Base-by-base conservation (phyloP, 2,797 vertebrate species). In the Crax fasciolata region DNA sequence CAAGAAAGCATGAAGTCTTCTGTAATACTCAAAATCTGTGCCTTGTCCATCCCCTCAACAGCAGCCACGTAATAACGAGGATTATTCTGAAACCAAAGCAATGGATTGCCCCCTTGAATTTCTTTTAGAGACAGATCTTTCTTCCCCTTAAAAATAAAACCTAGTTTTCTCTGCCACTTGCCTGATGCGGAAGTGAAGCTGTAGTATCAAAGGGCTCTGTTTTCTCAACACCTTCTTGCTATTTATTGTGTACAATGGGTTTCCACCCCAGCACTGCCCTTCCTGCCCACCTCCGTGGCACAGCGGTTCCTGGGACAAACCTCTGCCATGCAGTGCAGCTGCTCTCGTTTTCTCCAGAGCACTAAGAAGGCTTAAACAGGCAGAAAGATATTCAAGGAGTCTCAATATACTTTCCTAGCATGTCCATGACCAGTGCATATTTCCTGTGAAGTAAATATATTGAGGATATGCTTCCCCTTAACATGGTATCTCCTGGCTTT, bases 61-160 rank as follows among this genome's bases (percentile, higher is more conserved):
- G 77, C 44, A 44, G 38, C 51, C 68, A 25, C 17, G 32, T 17
- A 84, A 95, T 93, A 84, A 93, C 77, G 83, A 89, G 94, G 79
- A 95, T 94, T 94, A 94, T 95, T 97, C 93, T 89, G 90, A 97
- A 96, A 82, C 54, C 87, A 76, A 89, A 86, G 38, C 43, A 20
- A 46, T 14, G 87, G 84, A 88, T 93, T 94, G 92, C 32, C 41
- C 82, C 76, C 4, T 4, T 83, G 81, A 93, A 90, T 84, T 96
- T 92, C 71, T 91, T 92, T 35, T 52, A 66, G 62, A 61, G 15
- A 76, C n/a, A 27, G 71, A 87, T 74, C 61, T 89, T 71, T 88
- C 20, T 79, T 73, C 17, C 28, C 44, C 44, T 49, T 9, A 30
- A 89, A 87, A 17, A 18, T 44, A 74, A 93, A 82, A 68, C 68